These are phyloP conservation scores for Hycleus cichorii DNA, from an alignment of 1,140 invertebrate genomes.

Conservation along the genomic window DNA sequence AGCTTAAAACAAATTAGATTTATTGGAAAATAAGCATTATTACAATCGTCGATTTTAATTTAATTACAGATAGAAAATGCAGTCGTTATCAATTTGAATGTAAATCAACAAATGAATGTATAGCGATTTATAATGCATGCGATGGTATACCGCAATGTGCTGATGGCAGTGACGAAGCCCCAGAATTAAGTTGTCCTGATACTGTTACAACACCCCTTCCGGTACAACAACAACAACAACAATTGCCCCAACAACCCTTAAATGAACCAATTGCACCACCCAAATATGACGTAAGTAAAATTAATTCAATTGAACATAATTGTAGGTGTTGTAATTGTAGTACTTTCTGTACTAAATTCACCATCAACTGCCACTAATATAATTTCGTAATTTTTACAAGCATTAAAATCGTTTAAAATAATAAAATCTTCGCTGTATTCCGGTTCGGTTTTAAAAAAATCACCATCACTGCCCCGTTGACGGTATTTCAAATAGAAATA, in stretches of 20 bases:
- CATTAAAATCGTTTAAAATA: constrained; percentile 64
- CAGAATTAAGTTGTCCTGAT: constrained; percentile 66
- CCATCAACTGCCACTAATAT: constrained; percentile 90
- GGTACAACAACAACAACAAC: not conserved
- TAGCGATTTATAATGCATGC: constrained; percentile 92
- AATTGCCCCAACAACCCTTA: not conserved
- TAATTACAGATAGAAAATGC: constrained; percentile 46
- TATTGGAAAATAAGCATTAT: not conserved
- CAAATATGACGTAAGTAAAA: constrained; percentile 17
- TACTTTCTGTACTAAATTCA: constrained; percentile 63
- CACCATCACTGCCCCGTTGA: constrained; percentile 55
- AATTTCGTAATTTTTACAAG: constrained; percentile 81
- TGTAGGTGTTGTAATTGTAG: constrained; percentile 35
- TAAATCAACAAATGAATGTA: constrained; percentile 77
- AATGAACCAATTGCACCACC: not conserved
- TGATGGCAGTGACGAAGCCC: constrained; percentile 84
- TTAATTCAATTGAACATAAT: constrained; percentile 15
- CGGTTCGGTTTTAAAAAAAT: constrained; percentile 51
- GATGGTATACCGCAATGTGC: constrained; percentile 90
- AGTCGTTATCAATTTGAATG: constrained; percentile 83
- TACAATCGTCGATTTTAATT: not conserved
- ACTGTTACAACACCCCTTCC: constrained; percentile 8
- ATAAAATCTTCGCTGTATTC: constrained; percentile 61
- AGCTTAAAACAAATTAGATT: too few species aligned
- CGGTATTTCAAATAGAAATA: constrained; percentile 87